Conservation (phyloP, 2,113 vertebrate genomes). For the Oophaga pumilio region DNA sequence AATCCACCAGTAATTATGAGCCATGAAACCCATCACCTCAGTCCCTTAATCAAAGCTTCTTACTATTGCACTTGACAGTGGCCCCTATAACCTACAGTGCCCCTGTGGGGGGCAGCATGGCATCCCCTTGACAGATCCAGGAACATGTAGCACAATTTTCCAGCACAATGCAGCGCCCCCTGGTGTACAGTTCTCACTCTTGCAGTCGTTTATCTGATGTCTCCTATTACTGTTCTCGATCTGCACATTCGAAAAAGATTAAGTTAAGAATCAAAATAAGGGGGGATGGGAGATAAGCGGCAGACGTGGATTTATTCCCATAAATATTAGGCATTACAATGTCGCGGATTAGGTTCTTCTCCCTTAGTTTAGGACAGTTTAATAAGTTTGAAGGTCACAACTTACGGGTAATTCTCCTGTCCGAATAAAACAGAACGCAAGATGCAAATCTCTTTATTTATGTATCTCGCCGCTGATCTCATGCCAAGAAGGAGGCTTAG, state of each 20-base stretch:
- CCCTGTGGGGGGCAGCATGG: too few species aligned
- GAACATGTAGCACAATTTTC: too few species aligned
- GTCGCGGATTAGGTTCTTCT: slow-evolving; percentile 3
- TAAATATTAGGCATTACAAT: slow-evolving; percentile 19
- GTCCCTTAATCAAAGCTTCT: too few species aligned
- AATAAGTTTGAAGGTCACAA: slow-evolving; percentile 43
- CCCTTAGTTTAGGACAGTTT: neutral
- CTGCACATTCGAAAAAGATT: neutral
- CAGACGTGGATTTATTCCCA: slow-evolving; percentile 5
- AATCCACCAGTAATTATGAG: too few species aligned
- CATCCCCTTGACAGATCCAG: too few species aligned
- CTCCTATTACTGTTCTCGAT: neutral
- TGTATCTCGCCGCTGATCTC: neutral
- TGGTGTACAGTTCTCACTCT: neutral
- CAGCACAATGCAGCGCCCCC: neutral
- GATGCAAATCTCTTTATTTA: slow-evolving; percentile 27
- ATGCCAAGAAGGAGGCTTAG: slow-evolving; percentile 15
- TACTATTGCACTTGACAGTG: too few species aligned
- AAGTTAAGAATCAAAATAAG: neutral
- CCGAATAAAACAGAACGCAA: slow-evolving; percentile 17
- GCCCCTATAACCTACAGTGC: too few species aligned
- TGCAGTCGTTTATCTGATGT: neutral
- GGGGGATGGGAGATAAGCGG: neutral
- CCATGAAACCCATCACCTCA: too few species aligned
- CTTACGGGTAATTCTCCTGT: neutral